A percentile compares a stretch with the other conserved stretches of the same genome.
phyloP scores from a whole-genome alignment of 2,888 invertebrate genomes.

The Meteorus colon region DNA sequence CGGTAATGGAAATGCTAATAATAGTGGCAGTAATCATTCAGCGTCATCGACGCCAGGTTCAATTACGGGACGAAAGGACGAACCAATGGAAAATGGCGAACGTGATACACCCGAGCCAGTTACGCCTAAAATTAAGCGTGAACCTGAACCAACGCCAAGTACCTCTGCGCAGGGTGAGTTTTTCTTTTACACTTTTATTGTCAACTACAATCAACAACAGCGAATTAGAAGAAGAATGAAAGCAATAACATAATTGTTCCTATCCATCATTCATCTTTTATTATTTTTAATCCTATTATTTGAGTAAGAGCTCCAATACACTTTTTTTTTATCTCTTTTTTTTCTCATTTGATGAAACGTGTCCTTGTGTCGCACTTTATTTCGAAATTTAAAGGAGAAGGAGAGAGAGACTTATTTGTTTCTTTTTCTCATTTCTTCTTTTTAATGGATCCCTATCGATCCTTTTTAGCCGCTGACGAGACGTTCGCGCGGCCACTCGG shows the following conservation, averaged over 20 bases:
- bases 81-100: conserved; percentile 69
- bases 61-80: conserved; percentile 63
- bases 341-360: background rate
- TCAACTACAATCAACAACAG: conserved; percentile 31
- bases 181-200: conserved; percentile 28
- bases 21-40: conserved; percentile 62
- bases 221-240: conserved; percentile 37
- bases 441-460: conserved; percentile 31
- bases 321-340: conserved; percentile 7
- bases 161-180: conserved; percentile 72
- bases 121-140: conserved; percentile 69
- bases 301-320: background rate
- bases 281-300: conserved; percentile 20
- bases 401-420: background rate
- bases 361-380: conserved; percentile 7
- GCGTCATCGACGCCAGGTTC: conserved; percentile 56
- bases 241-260: conserved; percentile 13
- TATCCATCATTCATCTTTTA: conserved; percentile 35
- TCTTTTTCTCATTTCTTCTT: background rate
- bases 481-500: conserved; percentile 72
- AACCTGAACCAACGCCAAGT: conserved; percentile 73
- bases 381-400: background rate
- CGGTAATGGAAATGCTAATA: conserved; percentile 51
- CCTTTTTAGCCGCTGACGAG: conserved; percentile 69
- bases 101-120: conserved; percentile 62